phyloP scores from a whole-genome alignment of 2,888 invertebrate genomes.

The Tinea pellionella region DNA sequence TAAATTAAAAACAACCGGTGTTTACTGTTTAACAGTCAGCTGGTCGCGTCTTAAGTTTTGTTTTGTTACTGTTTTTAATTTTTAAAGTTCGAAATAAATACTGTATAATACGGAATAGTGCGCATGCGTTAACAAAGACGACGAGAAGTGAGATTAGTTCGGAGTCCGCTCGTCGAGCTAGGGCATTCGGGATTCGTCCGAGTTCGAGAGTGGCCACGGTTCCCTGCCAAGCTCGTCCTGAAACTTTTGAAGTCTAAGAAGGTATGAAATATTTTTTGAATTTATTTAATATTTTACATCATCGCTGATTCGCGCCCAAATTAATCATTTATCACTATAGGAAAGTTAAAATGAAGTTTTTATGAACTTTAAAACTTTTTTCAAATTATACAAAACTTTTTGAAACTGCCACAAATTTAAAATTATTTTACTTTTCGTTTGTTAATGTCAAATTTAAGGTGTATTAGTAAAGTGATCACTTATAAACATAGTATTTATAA shows the following conservation, averaged over 20 bases:
- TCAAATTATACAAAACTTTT: background rate
- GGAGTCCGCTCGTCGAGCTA: background rate
- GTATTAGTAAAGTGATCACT: background rate
- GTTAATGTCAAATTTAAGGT: constrained; percentile 1
- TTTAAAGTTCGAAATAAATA: too few relatives aligned
- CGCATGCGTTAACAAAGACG: too few relatives aligned
- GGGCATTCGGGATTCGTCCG: background rate
- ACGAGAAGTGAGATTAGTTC: too few relatives aligned
- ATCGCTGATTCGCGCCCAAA: background rate
- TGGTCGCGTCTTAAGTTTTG: too few relatives aligned
- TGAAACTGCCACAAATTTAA: background rate
- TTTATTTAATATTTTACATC: too few relatives aligned
- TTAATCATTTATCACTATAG: background rate
- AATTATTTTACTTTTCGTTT: background rate
- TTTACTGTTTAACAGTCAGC: too few relatives aligned
- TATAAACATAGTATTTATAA: background rate
- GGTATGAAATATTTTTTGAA: background rate
- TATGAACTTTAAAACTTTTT: too few relatives aligned
- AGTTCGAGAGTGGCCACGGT: background rate
- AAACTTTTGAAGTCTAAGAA: background rate
- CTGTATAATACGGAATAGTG: too few relatives aligned
- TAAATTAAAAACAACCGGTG: too few relatives aligned
- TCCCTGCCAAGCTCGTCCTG: background rate
- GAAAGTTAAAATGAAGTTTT: background rate
- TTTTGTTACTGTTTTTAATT: too few relatives aligned